Base-by-base conservation (phyloP, 2,797 vertebrate genomes). In the Sebastes cheni region DNA sequence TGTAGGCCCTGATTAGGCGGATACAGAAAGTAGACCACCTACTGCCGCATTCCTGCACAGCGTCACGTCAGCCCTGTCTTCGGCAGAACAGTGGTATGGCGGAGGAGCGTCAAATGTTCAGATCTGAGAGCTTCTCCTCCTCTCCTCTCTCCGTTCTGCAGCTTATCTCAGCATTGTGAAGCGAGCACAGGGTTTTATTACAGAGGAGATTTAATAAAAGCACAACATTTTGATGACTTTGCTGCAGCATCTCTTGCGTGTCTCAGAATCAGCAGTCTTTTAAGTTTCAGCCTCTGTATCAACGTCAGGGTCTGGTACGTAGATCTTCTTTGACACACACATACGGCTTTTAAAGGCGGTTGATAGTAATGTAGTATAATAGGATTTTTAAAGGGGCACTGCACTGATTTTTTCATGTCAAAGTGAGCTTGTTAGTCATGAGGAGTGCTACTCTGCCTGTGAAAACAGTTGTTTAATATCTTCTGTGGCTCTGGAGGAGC, bases 201-300 rank as follows among this genome's bases (percentile, higher is more conserved):
- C 79, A 70, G 59, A 80, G 68, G 78, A 88, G 88, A 90, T 91
- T 93, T 82, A 80, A 88, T 88, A 86, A 90, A 89, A 86, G 89
- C 62, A 23, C 80, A 86, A 82, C 84, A 70, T 89, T 93, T 77
- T 90, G 87, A 92, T 86, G 83, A 92, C 84, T 86, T 86, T 85
- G 88, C 87, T 76, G 83, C 84, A 71, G 85, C 73, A 56, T 82
- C 70, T 73, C 65, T 50, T 61, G 58, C 32, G 61, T 23, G 72
- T 66, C 36, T 88, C 64, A 29, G 79, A 82, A 87, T 90, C 85
- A 85, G 81, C 70, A 54, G 42, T 85, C 81, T 82, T 89, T 84
- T 50, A 81, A 80, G 60, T 81, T 69, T 73, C 39, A 77, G 66
- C 60, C 16, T 52, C 54, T 71, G 50, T 82, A 69, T 80, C 75